A percentile compares a stretch with the other conserved stretches of the same genome.
Evolutionary conservation across 2,797 vertebrate genomes (phyloP).

Genomic region (Sebastiscus albofasciatus): DNA sequence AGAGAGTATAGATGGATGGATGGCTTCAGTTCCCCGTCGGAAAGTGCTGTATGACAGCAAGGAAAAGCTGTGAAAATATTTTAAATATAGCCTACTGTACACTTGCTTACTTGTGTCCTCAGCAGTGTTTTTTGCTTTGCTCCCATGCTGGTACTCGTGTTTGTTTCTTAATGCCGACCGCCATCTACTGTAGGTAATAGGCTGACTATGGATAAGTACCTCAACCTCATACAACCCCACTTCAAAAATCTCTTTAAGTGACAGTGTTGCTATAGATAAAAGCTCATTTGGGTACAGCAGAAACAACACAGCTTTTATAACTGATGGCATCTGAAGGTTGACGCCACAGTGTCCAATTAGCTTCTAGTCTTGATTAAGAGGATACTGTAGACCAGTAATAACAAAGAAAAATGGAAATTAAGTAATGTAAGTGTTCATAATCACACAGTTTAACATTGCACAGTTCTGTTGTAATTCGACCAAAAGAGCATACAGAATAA

Average conservation of each 20-base stretch:
- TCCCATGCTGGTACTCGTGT: neutral
- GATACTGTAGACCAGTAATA: slow-evolving; percentile 4
- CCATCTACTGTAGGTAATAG: neutral
- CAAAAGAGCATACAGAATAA: slow-evolving; percentile 40
- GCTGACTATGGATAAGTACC: neutral
- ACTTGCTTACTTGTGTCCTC: neutral
- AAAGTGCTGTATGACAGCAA: neutral
- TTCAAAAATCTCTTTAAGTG: neutral
- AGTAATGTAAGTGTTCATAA: slow-evolving; percentile 26
- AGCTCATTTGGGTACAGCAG: neutral
- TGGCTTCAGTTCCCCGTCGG: neutral
- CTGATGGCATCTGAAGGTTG: slow-evolving; percentile 22
- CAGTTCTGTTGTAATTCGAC: slow-evolving; percentile 24
- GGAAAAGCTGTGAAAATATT: neutral
- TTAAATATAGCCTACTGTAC: neutral
- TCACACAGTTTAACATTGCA: slow-evolving; percentile 33
- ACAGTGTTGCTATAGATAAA: slow-evolving; percentile 7
- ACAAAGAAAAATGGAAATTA: slow-evolving; percentile 18
- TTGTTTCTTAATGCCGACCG: neutral
- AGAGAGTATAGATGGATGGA: neutral
- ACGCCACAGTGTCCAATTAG: slow-evolving; percentile 16
- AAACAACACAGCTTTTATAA: slow-evolving; percentile 25
- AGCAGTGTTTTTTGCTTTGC: neutral
- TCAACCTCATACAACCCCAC: neutral
- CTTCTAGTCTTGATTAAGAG: slow-evolving; percentile 31